These are phyloP conservation scores for Zaprionus africanus DNA, from an alignment of 1,140 invertebrate genomes.

Conservation along the genomic window DNA sequence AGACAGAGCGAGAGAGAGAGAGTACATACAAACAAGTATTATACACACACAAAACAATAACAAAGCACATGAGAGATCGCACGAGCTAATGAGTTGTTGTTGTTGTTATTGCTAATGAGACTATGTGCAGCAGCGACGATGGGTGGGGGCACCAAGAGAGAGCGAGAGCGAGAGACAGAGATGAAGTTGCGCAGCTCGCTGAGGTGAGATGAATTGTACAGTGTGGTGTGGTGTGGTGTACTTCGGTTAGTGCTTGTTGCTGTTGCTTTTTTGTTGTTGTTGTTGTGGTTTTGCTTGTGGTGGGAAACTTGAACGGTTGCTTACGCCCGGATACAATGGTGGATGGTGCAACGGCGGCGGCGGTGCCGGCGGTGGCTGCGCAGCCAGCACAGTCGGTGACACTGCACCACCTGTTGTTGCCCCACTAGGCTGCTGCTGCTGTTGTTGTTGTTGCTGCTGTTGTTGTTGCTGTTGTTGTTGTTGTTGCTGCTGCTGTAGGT, in stretches of 20 bases:
- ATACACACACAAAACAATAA: slow-evolving; percentile 9
- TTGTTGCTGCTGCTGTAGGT: slow-evolving; percentile 62
- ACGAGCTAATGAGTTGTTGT: slow-evolving; percentile 31
- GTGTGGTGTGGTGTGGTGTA: slow-evolving; percentile 10
- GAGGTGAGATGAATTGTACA: slow-evolving; percentile 5
- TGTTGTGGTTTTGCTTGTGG: slow-evolving; percentile 25
- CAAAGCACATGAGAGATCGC: slow-evolving; percentile 13
- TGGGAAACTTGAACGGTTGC: slow-evolving; percentile 58
- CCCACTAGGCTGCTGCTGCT: slow-evolving; percentile 53
- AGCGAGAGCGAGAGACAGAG: neutral
- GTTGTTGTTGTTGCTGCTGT: slow-evolving; percentile 55
- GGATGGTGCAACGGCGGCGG: slow-evolving; percentile 69
- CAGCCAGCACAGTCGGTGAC: slow-evolving; percentile 26
- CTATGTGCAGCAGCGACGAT: neutral
- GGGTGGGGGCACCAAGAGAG: neutral
- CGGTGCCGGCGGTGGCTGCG: slow-evolving; percentile 42
- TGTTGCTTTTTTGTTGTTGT: slow-evolving; percentile 7
- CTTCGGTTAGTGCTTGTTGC: slow-evolving; percentile 21
- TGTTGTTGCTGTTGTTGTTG: slow-evolving; percentile 54
- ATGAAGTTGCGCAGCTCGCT: neutral
- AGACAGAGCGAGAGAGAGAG: slow-evolving; percentile 7
- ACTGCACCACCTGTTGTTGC: slow-evolving; percentile 42
- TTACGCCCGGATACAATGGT: slow-evolving; percentile 82
- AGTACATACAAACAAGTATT: slow-evolving; percentile 20
- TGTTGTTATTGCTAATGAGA: slow-evolving; percentile 35